Base-by-base conservation (phyloP, 2,113 vertebrate species). In the Argyrosomus japonicus region DNA sequence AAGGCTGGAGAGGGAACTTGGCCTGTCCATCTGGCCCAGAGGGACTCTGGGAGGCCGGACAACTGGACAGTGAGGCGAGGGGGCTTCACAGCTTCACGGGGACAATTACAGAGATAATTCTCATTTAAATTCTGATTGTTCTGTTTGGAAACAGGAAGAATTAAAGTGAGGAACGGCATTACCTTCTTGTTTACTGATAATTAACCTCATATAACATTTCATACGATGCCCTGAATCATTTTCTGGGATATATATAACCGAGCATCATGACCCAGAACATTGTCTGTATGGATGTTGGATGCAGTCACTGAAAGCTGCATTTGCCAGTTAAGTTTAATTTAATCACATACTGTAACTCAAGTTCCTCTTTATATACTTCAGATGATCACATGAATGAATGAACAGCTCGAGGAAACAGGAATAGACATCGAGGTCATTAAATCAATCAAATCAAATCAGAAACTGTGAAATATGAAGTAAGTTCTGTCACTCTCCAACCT, bases 1-100 rank as follows among this genome's bases (percentile, higher is more conserved):
- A 93, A 85, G 79, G 88, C 86, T 89, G 83, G 32, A 81, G 82
- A 68, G 63, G 84, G 90, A 93, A 92, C 91, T 84, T 67, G 67
- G 78, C 60, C 75, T 15, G 19, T 74, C 78, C 88, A 92, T 91
- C 87, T 92, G 89, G 78, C 57, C 89, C 43, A 68, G 5, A 12
- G 40, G 78, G 73, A 81, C 51, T 73, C 32, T 68, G 54, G 62
- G 68, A 54, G 58, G 70, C 75, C 73, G 88, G 88, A 82, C 77
- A 77, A 74, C 77, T 75, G 85, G 88, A 87, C 79, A 77, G 21
- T 71, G 5, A 60, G 68, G 40, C 29, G 57, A 13, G 50, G 45
- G 25, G 12, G 18, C 0, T 11, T 40, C 36, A 40, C 36, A 29
- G 11, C 43, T 21, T 48, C 19, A 36, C 9, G 5, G 27, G 54